These are phyloP conservation scores for Synanthedon vespiformis DNA, from an alignment of 2,888 invertebrate genomes.

Conservation along the genomic window DNA sequence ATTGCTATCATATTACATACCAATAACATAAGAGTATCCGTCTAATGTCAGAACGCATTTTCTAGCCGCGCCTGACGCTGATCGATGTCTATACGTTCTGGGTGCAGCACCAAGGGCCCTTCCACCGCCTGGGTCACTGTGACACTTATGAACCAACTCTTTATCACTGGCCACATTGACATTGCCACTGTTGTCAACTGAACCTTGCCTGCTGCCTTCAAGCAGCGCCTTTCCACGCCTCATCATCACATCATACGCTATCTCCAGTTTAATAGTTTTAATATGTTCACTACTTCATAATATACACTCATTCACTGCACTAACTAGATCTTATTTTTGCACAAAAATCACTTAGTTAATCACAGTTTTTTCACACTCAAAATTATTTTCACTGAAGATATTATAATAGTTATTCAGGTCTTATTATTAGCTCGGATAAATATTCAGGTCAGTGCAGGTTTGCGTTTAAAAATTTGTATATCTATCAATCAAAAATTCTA, in stretches of 20 bases:
- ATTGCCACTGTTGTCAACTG: slow-evolving; percentile 51
- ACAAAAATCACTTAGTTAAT: neutral
- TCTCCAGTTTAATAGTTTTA: slow-evolving; percentile 17
- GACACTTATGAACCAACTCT: slow-evolving; percentile 77
- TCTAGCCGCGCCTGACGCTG: slow-evolving; percentile 72
- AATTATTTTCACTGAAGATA: neutral
- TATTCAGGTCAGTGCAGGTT: too few relatives aligned
- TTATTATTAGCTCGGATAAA: too few relatives aligned
- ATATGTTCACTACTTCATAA: neutral
- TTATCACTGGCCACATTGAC: slow-evolving; percentile 57
- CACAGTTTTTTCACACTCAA: neutral
- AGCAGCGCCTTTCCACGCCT: slow-evolving; percentile 59
- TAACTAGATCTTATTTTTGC: neutral
- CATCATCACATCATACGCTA: slow-evolving; percentile 65
- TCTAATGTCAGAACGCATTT: slow-evolving; percentile 87
- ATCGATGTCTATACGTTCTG: slow-evolving; percentile 48
- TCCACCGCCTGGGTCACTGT: slow-evolving; percentile 74
- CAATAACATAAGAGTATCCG: slow-evolving; percentile 90
- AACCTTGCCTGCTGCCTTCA: slow-evolving; percentile 60
- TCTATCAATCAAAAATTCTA: slow-evolving; percentile 14
- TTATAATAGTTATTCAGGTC: too few relatives aligned
- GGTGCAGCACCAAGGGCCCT: slow-evolving; percentile 49
- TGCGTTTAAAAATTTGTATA: neutral
- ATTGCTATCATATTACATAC: slow-evolving; percentile 62
- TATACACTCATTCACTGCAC: neutral